Percentiles rank a stretch among this genome's conserved stretches.
Evolutionary conservation across 2,113 vertebrate species (phyloP).

Genomic region (Heteronetta atricapilla): DNA sequence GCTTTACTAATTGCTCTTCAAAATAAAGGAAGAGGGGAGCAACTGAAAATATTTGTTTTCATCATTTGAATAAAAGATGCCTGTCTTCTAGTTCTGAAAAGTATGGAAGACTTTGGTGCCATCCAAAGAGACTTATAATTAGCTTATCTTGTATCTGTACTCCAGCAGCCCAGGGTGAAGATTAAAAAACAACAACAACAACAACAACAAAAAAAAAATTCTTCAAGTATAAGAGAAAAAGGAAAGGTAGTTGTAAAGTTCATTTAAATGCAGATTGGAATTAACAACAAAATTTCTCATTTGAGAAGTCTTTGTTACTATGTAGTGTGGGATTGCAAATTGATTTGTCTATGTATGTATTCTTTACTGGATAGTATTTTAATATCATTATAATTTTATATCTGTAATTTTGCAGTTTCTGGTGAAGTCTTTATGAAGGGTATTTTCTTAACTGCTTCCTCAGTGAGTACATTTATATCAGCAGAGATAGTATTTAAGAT

Average conservation of each 20-base stretch:
- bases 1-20: slow-evolving; percentile 85
- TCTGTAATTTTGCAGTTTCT: background rate
- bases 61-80: slow-evolving; percentile 38
- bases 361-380: background rate
- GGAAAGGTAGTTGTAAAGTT: background rate
- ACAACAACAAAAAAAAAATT: background rate
- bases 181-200: background rate
- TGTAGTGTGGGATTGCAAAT: background rate
- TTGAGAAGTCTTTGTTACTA: background rate
- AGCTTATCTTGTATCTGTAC: slow-evolving; percentile 7
- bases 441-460: background rate
- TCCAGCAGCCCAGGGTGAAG: background rate
- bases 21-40: slow-evolving; percentile 73
- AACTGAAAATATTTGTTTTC: slow-evolving; percentile 70
- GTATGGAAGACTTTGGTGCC: background rate
- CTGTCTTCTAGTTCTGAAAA: slow-evolving; percentile 45
- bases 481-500: background rate
- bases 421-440: background rate
- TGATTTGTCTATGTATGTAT: background rate
- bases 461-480: background rate
- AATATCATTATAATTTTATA: background rate
- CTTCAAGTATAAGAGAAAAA: background rate
- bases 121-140: background rate
- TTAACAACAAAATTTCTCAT: background rate
- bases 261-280: background rate